Conservation (phyloP, 2,888 invertebrate genomes). For the Drosophila birchii region DNA sequence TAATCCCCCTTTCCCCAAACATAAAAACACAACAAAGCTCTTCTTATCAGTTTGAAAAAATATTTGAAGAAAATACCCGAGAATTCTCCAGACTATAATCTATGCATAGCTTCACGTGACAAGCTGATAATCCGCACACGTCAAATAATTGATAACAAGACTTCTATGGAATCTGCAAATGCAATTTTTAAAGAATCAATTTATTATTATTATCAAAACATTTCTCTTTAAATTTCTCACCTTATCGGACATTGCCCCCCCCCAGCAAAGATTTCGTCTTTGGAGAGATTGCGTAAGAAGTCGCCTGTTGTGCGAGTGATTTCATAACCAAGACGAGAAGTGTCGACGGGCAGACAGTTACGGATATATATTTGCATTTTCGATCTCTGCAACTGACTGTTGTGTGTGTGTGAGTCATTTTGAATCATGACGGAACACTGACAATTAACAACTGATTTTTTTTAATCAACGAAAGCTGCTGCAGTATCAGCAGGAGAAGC, state of each 20-base stretch:
- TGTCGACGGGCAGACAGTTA: neutral
- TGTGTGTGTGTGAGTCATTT: neutral
- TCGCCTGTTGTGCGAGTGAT: slow-evolving; percentile 9
- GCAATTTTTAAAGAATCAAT: slow-evolving; percentile 10
- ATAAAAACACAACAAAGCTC: neutral
- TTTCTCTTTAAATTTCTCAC: slow-evolving; percentile 2
- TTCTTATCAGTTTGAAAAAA: slow-evolving; percentile 19
- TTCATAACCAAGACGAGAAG: slow-evolving; percentile 14
- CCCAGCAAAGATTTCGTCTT: neutral
- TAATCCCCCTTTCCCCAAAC: neutral
- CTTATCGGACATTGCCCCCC: slow-evolving; percentile 39
- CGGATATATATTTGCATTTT: neutral
- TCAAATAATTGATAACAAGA: slow-evolving; percentile 10
- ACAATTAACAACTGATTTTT: slow-evolving; percentile 64
- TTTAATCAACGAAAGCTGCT: slow-evolving; percentile 32
- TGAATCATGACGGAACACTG: slow-evolving; percentile 47
- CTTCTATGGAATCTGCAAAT: slow-evolving; percentile 3
- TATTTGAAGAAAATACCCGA: slow-evolving; percentile 8
- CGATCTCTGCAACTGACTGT: slow-evolving; percentile 20
- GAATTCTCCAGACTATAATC: slow-evolving; percentile 6
- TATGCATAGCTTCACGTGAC: slow-evolving; percentile 25
- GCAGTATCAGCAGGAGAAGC: slow-evolving; percentile 1
- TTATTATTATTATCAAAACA: neutral
- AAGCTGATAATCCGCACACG: neutral
- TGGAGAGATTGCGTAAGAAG: slow-evolving; percentile 32